Base-by-base conservation (phyloP, 2,888 invertebrate genomes). In the Chrysotoxum bicinctum region DNA sequence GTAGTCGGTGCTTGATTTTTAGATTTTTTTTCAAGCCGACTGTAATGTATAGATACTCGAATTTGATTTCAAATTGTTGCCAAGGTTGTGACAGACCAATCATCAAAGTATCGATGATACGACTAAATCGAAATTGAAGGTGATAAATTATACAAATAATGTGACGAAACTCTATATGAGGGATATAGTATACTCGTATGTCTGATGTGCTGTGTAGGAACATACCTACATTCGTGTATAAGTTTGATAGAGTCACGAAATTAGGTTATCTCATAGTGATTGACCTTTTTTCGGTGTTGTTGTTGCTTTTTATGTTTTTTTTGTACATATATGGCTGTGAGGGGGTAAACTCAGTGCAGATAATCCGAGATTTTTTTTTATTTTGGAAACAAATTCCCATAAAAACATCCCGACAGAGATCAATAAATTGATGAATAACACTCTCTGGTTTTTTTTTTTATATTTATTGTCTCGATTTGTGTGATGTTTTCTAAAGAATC, bases 211-310 rank as follows among this genome's bases (percentile, higher is more conserved):
- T 21, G 6, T 21, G 19, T 48, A 3, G 10, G 10, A 10, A 10
- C 10, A 12, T 35, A 30, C 9, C 1, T 30, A 30, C 30, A 32
- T 45, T 4, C 23, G n/a, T 56, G n/a, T 52, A 58, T 37, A 35
- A 43, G 35, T 48, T 26, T 64, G 69, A 58, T 56, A 74, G 45
- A 48, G 48, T 10, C 19, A 48, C 12, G 32, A 80, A 69, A 84
- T 68, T 84, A 48, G 84, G 79, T 84, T 84, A 84, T 84, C 79
- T 52, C 58, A 21, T 68, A 72, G 32, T 66, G 75, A 80, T 72
- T 84, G 84, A 80, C 84, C 75, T 75, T 84, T 84, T 84, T 75
- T 45, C 35, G 74, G 75, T 66, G 35, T 48, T 4, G 19, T 23
- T 66, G 26, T 12, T 54, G 5, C 4, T 43, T 3, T 52, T 3